Conservation (phyloP, 2,797 vertebrate species). For the Hoplostethus atlanticus region DNA sequence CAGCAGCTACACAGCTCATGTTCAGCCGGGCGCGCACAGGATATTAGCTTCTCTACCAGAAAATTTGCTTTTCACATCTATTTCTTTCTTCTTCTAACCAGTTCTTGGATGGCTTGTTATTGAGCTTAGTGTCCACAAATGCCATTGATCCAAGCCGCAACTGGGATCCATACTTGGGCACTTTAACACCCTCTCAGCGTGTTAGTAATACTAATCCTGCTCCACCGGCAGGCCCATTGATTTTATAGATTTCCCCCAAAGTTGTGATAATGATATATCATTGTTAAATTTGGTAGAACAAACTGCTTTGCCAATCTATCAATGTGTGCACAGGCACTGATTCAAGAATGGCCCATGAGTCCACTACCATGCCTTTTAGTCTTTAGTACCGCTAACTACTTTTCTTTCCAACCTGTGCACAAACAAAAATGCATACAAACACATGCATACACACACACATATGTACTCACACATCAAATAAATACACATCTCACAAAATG, state of each 20-base stretch:
- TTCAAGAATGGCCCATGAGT: constrained; percentile 77
- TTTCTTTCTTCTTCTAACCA: constrained; percentile 92
- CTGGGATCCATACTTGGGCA: constrained; percentile 97
- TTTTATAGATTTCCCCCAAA: constrained; percentile 99
- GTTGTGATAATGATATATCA: constrained; percentile 99
- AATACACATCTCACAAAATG: neutral
- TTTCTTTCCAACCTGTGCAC: constrained; percentile 9
- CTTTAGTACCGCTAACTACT: constrained; percentile 17
- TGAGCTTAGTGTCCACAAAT: constrained; percentile 99
- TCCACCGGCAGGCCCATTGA: constrained; percentile 98
- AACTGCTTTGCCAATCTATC: constrained; percentile 99
- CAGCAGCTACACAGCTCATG: constrained; percentile 81
- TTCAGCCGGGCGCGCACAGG: constrained; percentile 86
- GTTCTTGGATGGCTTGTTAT: constrained; percentile 98
- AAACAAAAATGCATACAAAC: neutral
- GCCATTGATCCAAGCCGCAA: constrained; percentile 99
- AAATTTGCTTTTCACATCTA: constrained; percentile 99
- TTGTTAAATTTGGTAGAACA: constrained; percentile 99
- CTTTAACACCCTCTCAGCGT: constrained; percentile 97
- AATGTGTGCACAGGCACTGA: constrained; percentile 90
- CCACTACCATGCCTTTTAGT: constrained; percentile 28
- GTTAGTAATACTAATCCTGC: constrained; percentile 99
- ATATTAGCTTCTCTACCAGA: constrained; percentile 97
- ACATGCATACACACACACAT: constrained; percentile 2
- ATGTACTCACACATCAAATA: neutral